A percentile compares a stretch with the other conserved stretches of the same genome.
These are phyloP conservation scores for Peribatodes rhomboidaria DNA, from an alignment of 2,888 invertebrate genomes.

Conservation along the genomic window DNA sequence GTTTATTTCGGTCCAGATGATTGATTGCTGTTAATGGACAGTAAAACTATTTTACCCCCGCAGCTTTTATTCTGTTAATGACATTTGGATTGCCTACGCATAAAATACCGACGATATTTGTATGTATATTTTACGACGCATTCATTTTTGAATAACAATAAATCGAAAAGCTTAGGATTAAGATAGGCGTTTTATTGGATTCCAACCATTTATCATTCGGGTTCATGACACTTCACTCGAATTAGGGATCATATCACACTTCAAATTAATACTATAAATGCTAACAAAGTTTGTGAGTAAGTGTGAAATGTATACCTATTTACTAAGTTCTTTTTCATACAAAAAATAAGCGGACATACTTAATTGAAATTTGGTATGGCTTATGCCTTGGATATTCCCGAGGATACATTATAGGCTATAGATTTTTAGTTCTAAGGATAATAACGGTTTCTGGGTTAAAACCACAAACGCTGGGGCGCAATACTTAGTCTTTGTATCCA, in stretches of 20 bases:
- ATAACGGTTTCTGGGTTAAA: too few relatives aligned
- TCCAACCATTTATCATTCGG: constrained; percentile 4
- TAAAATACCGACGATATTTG: constrained; percentile 28
- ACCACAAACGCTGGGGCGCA: too few relatives aligned
- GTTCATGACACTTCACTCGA: constrained; percentile 5
- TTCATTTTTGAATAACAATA: constrained; percentile 27
- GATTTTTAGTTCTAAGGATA: too few relatives aligned
- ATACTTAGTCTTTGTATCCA: too few relatives aligned
- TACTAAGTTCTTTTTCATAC: too few relatives aligned
- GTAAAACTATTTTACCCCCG: constrained; percentile 41
- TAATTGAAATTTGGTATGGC: too few relatives aligned
- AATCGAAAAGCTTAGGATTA: constrained; percentile 7
- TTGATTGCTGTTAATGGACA: constrained; percentile 50
- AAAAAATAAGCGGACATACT: too few relatives aligned
- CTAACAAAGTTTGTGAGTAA: background rate
- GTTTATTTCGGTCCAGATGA: constrained; percentile 49
- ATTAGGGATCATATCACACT: background rate
- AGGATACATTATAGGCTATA: too few relatives aligned
- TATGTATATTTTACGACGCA: constrained; percentile 36
- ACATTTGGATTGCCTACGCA: constrained; percentile 40
- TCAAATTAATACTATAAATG: background rate
- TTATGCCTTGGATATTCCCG: too few relatives aligned
- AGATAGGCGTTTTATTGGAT: constrained; percentile 1
- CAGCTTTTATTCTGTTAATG: constrained; percentile 39
- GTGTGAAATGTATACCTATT: background rate